Conservation (phyloP, 2,113 vertebrate species). For the Entelurus aequoreus region DNA sequence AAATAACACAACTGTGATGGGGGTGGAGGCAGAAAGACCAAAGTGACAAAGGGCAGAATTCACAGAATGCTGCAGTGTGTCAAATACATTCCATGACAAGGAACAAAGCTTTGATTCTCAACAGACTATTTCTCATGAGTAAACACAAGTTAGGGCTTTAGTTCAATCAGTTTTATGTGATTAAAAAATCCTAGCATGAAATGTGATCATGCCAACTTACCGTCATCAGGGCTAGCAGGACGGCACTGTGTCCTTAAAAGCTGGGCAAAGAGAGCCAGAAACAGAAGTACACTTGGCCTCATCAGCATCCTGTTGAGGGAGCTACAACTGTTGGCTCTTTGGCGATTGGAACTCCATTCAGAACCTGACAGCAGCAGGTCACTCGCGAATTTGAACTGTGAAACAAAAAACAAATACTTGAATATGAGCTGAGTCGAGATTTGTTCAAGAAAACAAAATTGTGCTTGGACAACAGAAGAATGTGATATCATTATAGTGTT, state of each 20-base stretch:
- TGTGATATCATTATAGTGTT: not conserved
- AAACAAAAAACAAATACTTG: slow-evolving; percentile 4
- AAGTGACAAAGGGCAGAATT: slow-evolving; percentile 37
- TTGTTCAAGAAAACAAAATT: not conserved
- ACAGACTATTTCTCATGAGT: slow-evolving; percentile 22
- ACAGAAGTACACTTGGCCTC: slow-evolving; percentile 61
- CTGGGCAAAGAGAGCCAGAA: slow-evolving; percentile 63
- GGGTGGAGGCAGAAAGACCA: slow-evolving; percentile 19
- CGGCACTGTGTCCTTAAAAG: slow-evolving; percentile 52
- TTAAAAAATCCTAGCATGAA: slow-evolving; percentile 9
- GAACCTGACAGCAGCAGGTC: slow-evolving; percentile 55
- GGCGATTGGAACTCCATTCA: slow-evolving; percentile 66
- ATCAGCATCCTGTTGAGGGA: slow-evolving; percentile 67
- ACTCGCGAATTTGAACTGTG: slow-evolving; percentile 36
- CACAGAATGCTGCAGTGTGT: slow-evolving; percentile 43
- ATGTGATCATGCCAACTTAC: slow-evolving; percentile 44
- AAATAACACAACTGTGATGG: slow-evolving; percentile 45
- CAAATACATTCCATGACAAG: slow-evolving; percentile 51
- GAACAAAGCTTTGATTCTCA: slow-evolving; percentile 59
- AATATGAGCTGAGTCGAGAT: not conserved
- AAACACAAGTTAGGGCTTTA: slow-evolving; percentile 33
- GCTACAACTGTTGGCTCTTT: slow-evolving; percentile 58
- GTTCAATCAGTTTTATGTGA: slow-evolving; percentile 13
- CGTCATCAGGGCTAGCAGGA: slow-evolving; percentile 62
- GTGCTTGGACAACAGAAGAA: not conserved